Evolutionary conservation across 2,113 vertebrate species (phyloP).

Genomic region (Osmerus eperlanus): DNA sequence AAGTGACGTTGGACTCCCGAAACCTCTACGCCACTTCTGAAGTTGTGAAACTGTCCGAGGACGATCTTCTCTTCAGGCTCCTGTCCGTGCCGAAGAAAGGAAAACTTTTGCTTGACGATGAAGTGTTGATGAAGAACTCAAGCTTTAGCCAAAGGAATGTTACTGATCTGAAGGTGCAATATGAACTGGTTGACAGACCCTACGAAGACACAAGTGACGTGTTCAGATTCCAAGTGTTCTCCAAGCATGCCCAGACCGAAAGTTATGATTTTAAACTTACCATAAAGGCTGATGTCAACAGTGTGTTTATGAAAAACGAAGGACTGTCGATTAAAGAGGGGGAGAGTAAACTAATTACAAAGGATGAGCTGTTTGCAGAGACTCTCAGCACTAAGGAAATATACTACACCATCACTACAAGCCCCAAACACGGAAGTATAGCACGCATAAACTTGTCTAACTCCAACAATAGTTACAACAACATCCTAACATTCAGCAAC

Average conservation of each 20-base stretch:
- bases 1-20: conserved; percentile 69
- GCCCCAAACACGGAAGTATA: conserved; percentile 80
- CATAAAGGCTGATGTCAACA: conserved; percentile 78
- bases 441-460: conserved; percentile 73
- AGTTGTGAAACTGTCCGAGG: conserved; percentile 66
- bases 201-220: conserved; percentile 72
- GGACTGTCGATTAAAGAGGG: conserved; percentile 82
- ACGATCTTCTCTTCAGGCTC: conserved; percentile 77
- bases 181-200: conserved; percentile 72
- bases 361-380: conserved; percentile 77
- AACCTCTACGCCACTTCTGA: conserved; percentile 71
- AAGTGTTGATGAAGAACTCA: conserved; percentile 71
- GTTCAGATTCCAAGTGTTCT: conserved; percentile 81
- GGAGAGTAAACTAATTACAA: conserved; percentile 83
- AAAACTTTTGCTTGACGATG: conserved; percentile 73
- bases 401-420: conserved; percentile 74
- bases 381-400: conserved; percentile 74
- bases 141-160: conserved; percentile 82
- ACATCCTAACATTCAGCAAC: conserved; percentile 76
- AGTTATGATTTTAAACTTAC: conserved; percentile 76
- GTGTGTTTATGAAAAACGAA: conserved; percentile 76
- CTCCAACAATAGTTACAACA: conserved; percentile 69
- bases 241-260: conserved; percentile 78
- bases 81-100: conserved; percentile 79
- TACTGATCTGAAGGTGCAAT: conserved; percentile 73